phyloP scores from a whole-genome alignment of 2,797 vertebrate genomes.

The Bovichtus diacanthus region DNA sequence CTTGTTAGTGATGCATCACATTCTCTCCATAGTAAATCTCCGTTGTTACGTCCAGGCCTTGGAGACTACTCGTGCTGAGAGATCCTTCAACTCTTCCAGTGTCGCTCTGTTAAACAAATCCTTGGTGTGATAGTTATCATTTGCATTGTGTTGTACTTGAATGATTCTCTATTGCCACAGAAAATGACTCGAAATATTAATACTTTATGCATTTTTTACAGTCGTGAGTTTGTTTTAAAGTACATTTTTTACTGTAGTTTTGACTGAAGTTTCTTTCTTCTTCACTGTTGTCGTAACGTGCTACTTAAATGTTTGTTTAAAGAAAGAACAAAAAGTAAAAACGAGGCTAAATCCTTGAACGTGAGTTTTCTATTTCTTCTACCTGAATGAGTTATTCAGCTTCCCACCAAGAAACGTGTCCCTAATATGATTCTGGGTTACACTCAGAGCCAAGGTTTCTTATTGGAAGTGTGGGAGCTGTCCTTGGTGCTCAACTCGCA shows the following conservation, averaged over 20 bases:
- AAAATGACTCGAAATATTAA: not conserved
- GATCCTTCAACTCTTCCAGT: not conserved
- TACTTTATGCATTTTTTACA: too few relatives aligned
- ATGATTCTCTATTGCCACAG: not conserved
- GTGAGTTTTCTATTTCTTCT: not conserved
- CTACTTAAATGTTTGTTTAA: not conserved
- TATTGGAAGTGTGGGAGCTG: constrained; percentile 29
- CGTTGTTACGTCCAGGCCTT: too few relatives aligned
- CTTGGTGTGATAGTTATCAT: not conserved
- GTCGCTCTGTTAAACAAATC: not conserved
- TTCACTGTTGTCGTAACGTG: not conserved
- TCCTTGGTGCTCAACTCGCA: constrained; percentile 47
- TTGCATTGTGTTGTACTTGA: not conserved
- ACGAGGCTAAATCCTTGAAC: not conserved
- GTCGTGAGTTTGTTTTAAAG: not conserved
- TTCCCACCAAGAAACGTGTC: not conserved
- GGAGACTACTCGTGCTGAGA: too few relatives aligned
- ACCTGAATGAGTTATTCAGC: not conserved
- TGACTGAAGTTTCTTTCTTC: not conserved
- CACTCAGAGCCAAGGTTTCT: not conserved
- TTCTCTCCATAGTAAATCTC: not conserved
- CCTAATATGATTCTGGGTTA: not conserved
- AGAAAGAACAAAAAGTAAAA: not conserved
- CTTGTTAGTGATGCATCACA: not conserved
- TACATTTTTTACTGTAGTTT: not conserved